Conservation (phyloP, 1,140 invertebrate species). For the Stegodyphus mimosarum region DNA sequence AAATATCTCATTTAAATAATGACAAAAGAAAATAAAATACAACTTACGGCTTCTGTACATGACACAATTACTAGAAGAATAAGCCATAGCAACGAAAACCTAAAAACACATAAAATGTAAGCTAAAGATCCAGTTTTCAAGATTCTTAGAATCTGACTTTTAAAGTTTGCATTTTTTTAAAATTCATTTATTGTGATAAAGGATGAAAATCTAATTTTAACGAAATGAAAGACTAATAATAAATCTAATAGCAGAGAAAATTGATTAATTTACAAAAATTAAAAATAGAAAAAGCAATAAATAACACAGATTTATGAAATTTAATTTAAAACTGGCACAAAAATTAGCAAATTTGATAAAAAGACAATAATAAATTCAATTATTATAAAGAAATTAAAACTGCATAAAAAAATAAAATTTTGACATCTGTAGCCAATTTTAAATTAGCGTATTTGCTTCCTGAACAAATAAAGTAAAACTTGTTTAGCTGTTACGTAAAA, state of each 20-base stretch:
- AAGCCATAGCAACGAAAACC: slow-evolving; percentile 31
- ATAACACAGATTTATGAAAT: too few species aligned
- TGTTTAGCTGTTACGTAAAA: too few species aligned
- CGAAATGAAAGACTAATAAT: background rate
- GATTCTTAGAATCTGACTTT: background rate
- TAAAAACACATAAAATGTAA: background rate
- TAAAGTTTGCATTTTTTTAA: background rate
- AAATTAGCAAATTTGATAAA: too few species aligned
- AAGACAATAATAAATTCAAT: too few species aligned
- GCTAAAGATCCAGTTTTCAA: background rate
- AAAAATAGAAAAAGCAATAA: too few species aligned
- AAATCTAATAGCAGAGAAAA: background rate
- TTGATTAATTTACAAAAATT: too few species aligned
- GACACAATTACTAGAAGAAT: slow-evolving; percentile 6
- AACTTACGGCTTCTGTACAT: slow-evolving; percentile 53
- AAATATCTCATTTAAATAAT: background rate
- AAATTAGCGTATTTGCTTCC: too few species aligned
- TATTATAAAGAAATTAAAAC: too few species aligned
- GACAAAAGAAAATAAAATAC: background rate
- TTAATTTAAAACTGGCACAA: too few species aligned
- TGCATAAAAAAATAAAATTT: too few species aligned
- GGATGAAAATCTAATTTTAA: background rate
- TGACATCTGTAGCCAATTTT: too few species aligned
- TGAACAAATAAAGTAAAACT: too few species aligned
- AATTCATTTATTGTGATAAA: background rate